Percentiles rank a stretch among this genome's conserved stretches.
These are phyloP conservation scores for Globicephala melas DNA, from an alignment of 2,113 vertebrate genomes.

Conservation along the genomic window DNA sequence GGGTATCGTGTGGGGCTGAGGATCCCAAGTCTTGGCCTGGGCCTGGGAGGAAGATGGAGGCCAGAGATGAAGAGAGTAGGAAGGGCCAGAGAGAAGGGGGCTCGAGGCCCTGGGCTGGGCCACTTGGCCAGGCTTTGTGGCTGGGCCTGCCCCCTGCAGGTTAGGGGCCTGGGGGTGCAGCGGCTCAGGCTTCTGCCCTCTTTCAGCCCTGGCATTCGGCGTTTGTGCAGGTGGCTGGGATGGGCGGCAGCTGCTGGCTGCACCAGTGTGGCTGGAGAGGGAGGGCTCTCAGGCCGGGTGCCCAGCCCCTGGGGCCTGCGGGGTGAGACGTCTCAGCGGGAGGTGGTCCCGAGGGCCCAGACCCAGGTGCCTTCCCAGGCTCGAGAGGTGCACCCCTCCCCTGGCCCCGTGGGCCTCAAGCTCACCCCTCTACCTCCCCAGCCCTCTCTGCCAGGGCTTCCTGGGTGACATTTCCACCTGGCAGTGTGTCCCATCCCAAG, in stretches of 20 bases:
- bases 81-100: accelerated
- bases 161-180: not conserved
- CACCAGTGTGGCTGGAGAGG: not conserved
- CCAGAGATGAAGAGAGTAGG: not conserved
- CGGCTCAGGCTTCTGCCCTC: not conserved
- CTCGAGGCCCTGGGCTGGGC: not conserved
- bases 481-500: accelerated
- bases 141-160: not conserved
- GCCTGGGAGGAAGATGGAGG: not conserved
- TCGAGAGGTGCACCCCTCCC: not conserved
- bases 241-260: not conserved
- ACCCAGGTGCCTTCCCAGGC: not conserved
- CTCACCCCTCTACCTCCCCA: not conserved
- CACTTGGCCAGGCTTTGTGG: not conserved
- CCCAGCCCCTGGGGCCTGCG: not conserved
- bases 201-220: not conserved
- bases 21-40: not conserved
- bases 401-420: not conserved
- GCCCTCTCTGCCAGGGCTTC: not conserved
- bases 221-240: not conserved
- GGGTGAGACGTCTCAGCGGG: not conserved
- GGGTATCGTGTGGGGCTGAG: accelerated
- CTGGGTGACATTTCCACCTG: not conserved
- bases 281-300: not conserved
- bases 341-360: not conserved